These are phyloP conservation scores for Zaprionus camerounensis DNA, from an alignment of 1,140 invertebrate genomes.

Conservation along the genomic window DNA sequence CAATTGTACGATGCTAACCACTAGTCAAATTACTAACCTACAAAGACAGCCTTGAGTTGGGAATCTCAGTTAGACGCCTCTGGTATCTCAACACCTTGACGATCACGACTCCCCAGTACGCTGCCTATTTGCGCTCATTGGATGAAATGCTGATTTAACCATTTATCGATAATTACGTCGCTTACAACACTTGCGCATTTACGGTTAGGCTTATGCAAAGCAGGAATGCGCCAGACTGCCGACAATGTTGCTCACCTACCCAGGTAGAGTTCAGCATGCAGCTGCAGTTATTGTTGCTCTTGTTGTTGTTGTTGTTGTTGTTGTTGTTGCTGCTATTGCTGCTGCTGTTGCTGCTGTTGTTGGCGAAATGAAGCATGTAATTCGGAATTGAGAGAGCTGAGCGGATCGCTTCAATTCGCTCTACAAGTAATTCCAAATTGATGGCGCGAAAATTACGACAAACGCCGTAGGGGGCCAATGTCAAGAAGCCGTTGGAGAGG, in stretches of 20 bases:
- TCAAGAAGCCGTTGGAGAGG: slow-evolving; percentile 55
- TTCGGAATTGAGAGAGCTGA: slow-evolving; percentile 49
- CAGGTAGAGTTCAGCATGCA: slow-evolving; percentile 10
- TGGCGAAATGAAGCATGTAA: slow-evolving; percentile 74
- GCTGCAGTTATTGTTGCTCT: slow-evolving; percentile 47
- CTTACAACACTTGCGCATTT: slow-evolving; percentile 45
- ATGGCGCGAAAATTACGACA: slow-evolving; percentile 81
- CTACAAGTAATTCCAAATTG: slow-evolving; percentile 75
- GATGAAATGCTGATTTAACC: slow-evolving; percentile 30
- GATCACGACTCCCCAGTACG: neutral
- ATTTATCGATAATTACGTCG: slow-evolving; percentile 72
- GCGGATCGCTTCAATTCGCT: slow-evolving; percentile 35
- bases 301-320: slow-evolving; percentile 23
- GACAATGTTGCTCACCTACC: slow-evolving; percentile 21
- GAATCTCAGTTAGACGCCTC: neutral
- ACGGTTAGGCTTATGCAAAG: slow-evolving; percentile 63
- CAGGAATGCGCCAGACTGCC: slow-evolving; percentile 49
- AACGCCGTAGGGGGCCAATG: slow-evolving; percentile 56
- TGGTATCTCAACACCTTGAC: neutral
- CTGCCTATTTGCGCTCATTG: neutral
- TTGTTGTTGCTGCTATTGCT: slow-evolving; percentile 11
- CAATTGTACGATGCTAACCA: neutral
- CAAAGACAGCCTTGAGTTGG: neutral
- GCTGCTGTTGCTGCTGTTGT: slow-evolving; percentile 18
- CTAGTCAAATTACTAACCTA: neutral